These are phyloP conservation scores for Amphiprion clarkii DNA, from an alignment of 2,797 vertebrate species.

Conservation along the genomic window DNA sequence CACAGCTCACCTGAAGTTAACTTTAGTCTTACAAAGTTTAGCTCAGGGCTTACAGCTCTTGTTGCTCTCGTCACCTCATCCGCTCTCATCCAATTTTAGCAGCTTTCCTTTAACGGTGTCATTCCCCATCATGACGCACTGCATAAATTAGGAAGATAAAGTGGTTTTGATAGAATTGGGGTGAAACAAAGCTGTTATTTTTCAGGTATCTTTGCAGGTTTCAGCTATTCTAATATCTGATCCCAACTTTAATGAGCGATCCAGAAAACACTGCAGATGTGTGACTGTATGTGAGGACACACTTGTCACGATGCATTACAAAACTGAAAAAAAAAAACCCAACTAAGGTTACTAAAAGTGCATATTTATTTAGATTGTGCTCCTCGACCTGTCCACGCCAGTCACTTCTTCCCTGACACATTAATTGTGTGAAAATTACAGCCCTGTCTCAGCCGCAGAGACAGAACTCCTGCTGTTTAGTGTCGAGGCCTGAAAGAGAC, in stretches of 20 bases:
- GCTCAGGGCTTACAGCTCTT: neutral
- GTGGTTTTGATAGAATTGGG: neutral
- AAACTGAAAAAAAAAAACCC: neutral
- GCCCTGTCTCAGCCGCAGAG: constrained; percentile 1
- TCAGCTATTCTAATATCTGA: neutral
- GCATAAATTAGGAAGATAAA: constrained; percentile 14
- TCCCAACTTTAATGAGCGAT: neutral
- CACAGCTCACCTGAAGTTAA: neutral
- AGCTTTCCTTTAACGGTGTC: neutral
- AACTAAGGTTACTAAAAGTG: neutral
- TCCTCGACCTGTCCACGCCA: neutral
- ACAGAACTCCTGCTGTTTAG: constrained; percentile 21
- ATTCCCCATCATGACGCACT: neutral
- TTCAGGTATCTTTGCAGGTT: neutral
- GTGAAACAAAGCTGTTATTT: neutral
- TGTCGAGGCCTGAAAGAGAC: constrained; percentile 41
- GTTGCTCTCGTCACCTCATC: neutral
- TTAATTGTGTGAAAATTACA: constrained; percentile 44
- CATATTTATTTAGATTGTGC: constrained; percentile 7
- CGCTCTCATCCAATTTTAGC: neutral
- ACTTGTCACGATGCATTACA: neutral
- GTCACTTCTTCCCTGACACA: constrained; percentile 14
- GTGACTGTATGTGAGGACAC: neutral
- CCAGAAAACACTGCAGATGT: neutral
- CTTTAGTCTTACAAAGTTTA: neutral